phyloP scores from a whole-genome alignment of 2,888 invertebrate genomes.

The Busseola fusca region DNA sequence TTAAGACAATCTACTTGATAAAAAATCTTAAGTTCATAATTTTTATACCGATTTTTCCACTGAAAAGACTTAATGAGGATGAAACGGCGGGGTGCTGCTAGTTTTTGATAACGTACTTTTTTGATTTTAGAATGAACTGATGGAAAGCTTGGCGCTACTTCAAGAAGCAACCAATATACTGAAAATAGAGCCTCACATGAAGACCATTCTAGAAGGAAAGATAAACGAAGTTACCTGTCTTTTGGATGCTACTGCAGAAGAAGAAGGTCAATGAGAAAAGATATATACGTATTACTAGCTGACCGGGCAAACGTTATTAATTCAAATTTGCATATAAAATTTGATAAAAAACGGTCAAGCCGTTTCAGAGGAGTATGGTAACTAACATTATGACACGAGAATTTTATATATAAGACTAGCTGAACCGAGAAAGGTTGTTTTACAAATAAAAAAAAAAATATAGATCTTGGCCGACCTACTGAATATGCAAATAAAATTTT shows the following conservation, averaged over 20 bases:
- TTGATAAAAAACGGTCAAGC: too few species aligned
- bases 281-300: not conserved
- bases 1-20: not conserved
- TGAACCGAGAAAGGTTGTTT: too few species aligned
- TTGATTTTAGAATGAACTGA: slow-evolving; percentile 85
- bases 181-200: slow-evolving; percentile 89
- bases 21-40: not conserved
- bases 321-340: too few species aligned
- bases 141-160: slow-evolving; percentile 88
- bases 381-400: too few species aligned
- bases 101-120: not conserved
- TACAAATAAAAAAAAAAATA: too few species aligned
- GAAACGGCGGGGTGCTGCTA: not conserved
- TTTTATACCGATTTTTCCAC: not conserved
- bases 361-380: too few species aligned
- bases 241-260: slow-evolving; percentile 70
- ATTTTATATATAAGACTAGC: too few species aligned
- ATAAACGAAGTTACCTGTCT: slow-evolving; percentile 80
- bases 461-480: too few species aligned
- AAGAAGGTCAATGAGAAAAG: slow-evolving; percentile 9
- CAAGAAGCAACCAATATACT: slow-evolving; percentile 90
- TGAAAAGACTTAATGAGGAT: not conserved
- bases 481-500: too few species aligned
- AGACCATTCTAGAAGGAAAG: slow-evolving; percentile 84
- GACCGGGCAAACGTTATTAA: too few species aligned